A percentile compares a stretch with the other conserved stretches of the same genome.
Conservation (phyloP, 1,140 invertebrate genomes). For the Sweltsa coloradensis region DNA sequence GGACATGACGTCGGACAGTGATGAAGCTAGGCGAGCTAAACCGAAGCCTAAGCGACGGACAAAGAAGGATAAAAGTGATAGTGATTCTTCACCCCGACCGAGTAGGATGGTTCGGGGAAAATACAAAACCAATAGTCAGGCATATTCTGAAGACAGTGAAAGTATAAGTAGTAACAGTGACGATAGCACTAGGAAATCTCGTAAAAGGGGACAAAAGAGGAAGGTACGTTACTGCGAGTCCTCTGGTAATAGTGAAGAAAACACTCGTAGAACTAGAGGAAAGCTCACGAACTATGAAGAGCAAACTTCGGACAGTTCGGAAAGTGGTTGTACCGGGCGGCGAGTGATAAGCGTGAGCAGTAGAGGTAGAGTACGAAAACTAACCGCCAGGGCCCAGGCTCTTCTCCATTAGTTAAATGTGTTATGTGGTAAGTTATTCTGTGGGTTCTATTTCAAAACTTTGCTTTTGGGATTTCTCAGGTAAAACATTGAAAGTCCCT, state of each 20-base stretch:
- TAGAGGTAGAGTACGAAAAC: slow-evolving; percentile 66
- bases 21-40: too few relatives aligned
- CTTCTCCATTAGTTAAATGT: slow-evolving; percentile 32
- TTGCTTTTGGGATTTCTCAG: not conserved
- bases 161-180: slow-evolving; percentile 9
- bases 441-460: not conserved
- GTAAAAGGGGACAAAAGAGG: slow-evolving; percentile 27
- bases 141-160: slow-evolving; percentile 7
- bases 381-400: slow-evolving; percentile 63
- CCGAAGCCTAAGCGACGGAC: not conserved
- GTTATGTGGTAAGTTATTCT: not conserved
- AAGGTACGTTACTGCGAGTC: slow-evolving; percentile 17
- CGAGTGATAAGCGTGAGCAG: slow-evolving; percentile 58
- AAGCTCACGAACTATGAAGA: slow-evolving; percentile 22
- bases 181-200: slow-evolving; percentile 18
- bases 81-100: not conserved
- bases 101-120: slow-evolving; percentile 10
- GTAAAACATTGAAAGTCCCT: not conserved
- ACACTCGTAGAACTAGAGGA: slow-evolving; percentile 25
- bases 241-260: slow-evolving; percentile 30
- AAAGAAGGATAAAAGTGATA: not conserved
- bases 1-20: too few relatives aligned
- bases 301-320: slow-evolving; percentile 29
- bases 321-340: slow-evolving; percentile 18
- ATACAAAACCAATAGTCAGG: slow-evolving; percentile 24